Conservation (phyloP, 2,797 vertebrate genomes). For the Sandelia bainsii region DNA sequence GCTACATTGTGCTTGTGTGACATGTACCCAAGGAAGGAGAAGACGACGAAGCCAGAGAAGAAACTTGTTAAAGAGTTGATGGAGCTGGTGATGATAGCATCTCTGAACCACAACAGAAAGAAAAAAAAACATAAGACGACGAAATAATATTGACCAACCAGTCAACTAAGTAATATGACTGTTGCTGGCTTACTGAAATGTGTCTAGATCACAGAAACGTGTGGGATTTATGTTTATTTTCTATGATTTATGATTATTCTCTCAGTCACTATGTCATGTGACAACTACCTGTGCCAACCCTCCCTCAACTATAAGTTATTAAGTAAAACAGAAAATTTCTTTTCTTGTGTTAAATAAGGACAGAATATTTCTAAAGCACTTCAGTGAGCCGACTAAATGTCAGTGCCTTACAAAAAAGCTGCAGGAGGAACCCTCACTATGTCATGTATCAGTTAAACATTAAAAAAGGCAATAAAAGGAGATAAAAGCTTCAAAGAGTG, state of each 20-base stretch:
- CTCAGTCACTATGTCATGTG: not conserved
- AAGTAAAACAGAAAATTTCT: not conserved
- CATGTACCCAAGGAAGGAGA: conserved; percentile 94
- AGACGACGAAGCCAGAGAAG: conserved; percentile 94
- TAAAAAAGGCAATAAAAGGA: conserved; percentile 21
- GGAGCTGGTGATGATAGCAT: conserved; percentile 92
- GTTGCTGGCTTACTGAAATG: not conserved
- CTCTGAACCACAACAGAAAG: conserved; percentile 77
- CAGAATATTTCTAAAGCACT: not conserved
- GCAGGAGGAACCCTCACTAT: conserved; percentile 27
- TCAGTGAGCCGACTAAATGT: not conserved
- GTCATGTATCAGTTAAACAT: conserved; percentile 35
- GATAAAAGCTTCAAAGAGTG: conserved; percentile 65
- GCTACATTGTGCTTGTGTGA: conserved; percentile 91
- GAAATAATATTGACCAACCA: not conserved
- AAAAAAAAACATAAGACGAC: not conserved
- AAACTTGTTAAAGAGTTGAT: conserved; percentile 95
- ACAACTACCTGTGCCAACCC: not conserved
- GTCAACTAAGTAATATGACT: not conserved
- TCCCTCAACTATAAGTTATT: not conserved
- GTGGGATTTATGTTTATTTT: conserved; percentile 4
- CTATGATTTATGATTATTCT: conserved; percentile 5
- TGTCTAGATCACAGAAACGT: not conserved
- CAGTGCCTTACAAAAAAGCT: not conserved
- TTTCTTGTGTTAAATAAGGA: not conserved